Evolutionary conservation across 2,888 invertebrate genomes (phyloP), one percentile per base, ranked within the genome.

Genomic region (Drosophila vallismaia): DNA sequence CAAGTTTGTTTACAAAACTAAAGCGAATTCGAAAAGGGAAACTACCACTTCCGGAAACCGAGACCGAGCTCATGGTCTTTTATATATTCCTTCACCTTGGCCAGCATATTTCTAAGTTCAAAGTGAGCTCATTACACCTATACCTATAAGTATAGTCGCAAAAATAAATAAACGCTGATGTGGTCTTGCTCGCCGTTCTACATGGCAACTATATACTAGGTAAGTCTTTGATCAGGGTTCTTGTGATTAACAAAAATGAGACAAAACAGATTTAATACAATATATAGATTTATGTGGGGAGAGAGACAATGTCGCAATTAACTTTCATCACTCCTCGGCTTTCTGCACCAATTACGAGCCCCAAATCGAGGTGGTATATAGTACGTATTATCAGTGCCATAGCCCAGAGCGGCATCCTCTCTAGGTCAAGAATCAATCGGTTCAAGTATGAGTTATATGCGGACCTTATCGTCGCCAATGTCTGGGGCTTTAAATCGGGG

Each of bases 351-450:
- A 82, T 87, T 85, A 60, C 77, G 62, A 80, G 62, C 55, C 60
- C 59, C 63, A 48, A 50, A 62, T 60, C 38, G 46, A 28, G 9
- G 31, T 14, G 6, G 40, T 40, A 66, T 52, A 48, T 64, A 40
- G 45, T 31, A 33, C 51, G 44, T 54, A 71, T 75, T 77, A 81
- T 79, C 82, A 73, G 55, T 63, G 59, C 29, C 60, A 24, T 28
- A 14, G 26, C 59, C 60, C 40, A 48, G 46, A 71, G 66, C 67
- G 64, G 53, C 69, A 66, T 77, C 71, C 68, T 63, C 78, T 89
- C 85, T 90, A 88, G 89, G 89, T 90, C 89, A 89, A 76, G 74
- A 75, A 77, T 83, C 76, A 74, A 83, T 77, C 74, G 31, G 77
- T 76, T 86, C 79, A 79, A 88, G 77, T 76, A 67, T 76, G 68